phyloP scores from a whole-genome alignment of 2,888 invertebrate genomes.

The Coelopa pilipes region DNA sequence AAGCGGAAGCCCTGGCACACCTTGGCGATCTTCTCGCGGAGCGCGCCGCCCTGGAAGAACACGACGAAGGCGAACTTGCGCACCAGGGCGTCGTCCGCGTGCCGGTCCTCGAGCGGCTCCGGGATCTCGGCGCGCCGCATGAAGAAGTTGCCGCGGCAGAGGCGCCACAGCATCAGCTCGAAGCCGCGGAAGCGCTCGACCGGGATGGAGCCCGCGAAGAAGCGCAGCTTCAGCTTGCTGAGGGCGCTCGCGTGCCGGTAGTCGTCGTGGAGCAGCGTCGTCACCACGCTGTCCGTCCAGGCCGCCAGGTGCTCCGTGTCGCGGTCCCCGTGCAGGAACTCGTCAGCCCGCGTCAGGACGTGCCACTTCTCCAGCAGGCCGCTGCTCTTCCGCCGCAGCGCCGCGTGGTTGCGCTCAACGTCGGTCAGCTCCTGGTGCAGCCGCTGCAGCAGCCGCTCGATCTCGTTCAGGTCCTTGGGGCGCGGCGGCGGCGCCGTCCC shows the following conservation, averaged over 20 bases:
- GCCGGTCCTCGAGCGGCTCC: slow-evolving; percentile 79
- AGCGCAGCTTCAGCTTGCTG: slow-evolving; percentile 68
- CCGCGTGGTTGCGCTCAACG: slow-evolving; percentile 46
- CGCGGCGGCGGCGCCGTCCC: slow-evolving; percentile 47
- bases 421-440: slow-evolving; percentile 48
- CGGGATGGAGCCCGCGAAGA: slow-evolving; percentile 94
- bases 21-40: slow-evolving; percentile 82
- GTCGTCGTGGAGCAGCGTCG: slow-evolving; percentile 51
- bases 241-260: not conserved
- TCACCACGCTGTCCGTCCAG: slow-evolving; percentile 51
- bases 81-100: not conserved
- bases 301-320: slow-evolving; percentile 42
- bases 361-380: slow-evolving; percentile 50
- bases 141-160: slow-evolving; percentile 94
- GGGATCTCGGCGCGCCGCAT: slow-evolving; percentile 91
- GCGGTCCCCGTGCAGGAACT: slow-evolving; percentile 48
- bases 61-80: slow-evolving; percentile 85
- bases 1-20: slow-evolving; percentile 87
- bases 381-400: slow-evolving; percentile 43
- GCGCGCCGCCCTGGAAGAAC: slow-evolving; percentile 81
- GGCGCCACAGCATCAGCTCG: slow-evolving; percentile 95
- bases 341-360: slow-evolving; percentile 52
- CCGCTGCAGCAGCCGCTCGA: slow-evolving; percentile 46
- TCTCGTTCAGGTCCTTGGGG: slow-evolving; percentile 46
- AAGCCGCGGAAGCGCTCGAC: slow-evolving; percentile 91